Base-by-base conservation (phyloP, 2,888 invertebrate genomes). In the Ormyrus nitidulus region DNA sequence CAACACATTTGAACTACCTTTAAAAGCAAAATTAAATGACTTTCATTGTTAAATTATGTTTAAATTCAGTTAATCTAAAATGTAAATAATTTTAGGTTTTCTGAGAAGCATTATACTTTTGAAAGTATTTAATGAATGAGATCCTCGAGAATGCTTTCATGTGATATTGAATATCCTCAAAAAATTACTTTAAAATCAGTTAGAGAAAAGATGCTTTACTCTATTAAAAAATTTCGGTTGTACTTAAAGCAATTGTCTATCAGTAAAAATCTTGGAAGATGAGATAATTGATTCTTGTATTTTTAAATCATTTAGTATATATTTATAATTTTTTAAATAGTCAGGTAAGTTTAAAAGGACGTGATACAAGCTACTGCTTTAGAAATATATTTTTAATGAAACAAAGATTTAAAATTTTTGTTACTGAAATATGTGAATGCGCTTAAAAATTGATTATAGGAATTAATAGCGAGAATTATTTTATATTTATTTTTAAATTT, bases 91-190 rank as follows among this genome's bases (percentile, higher is more conserved):
- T 34, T 34, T 34, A 34, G 34, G 3, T 34, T 34, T 34, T 34
- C 34, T 34, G 34, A 34, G 34, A 34, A 34, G 4, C 34, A 34
- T 34, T 34, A 34, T 34, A 34, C 34, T 34, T 34, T 34, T 34
- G 34, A 34, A 13, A 65, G 49, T 66, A 48, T 61, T n/a, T 56
- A 64, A 54, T 59, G 6, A 56, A 69, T 58, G 59, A 19, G 13
- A 8, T 69, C 64, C 13, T 77, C 77, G 77, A 80, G 71, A 77
- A 77, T 80, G 80, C 80, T 76, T 77, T 77, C 72, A 62, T 51
- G 46, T 46, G 19, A 62, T 44, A 53, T 8, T 34, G 2, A 10
- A 6, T 62, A 13, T 68, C 44, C 19, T 34, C 61, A 8, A 46
- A n/a, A 56, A 46, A 8, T 46, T 6, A 13, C 19, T 58, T 19